Conservation (phyloP, 2,113 vertebrate genomes). For the Brachyistius frenatus region DNA sequence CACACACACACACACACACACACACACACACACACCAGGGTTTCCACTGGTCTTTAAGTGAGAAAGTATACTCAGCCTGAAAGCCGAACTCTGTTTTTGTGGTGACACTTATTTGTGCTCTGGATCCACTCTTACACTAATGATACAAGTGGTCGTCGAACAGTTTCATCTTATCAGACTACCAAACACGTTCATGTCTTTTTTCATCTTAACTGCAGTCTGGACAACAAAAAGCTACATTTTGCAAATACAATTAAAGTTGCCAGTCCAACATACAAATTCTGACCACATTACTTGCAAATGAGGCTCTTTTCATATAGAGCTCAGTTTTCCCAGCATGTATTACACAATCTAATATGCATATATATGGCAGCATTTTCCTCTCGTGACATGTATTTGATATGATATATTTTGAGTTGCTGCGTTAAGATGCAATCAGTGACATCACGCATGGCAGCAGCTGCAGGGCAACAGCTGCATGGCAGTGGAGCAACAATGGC, state of each 20-base stretch:
- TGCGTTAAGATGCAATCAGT: not conserved
- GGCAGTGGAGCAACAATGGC: not conserved
- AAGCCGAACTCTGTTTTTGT: slow-evolving; percentile 21
- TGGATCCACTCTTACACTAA: not conserved
- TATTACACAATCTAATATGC: not conserved
- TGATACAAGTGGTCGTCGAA: not conserved
- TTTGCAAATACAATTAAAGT: not conserved
- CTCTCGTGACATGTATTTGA: not conserved
- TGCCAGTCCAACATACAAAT: not conserved
- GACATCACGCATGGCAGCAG: not conserved
- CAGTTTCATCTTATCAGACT: not conserved
- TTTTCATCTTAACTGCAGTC: not conserved
- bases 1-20: no score
- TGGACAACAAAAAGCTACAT: not conserved
- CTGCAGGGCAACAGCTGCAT: not conserved
- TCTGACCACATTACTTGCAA: slow-evolving; percentile 2
- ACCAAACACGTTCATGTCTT: not conserved
- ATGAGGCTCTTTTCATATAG: not conserved
- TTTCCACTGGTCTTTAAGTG: slow-evolving; percentile 9
- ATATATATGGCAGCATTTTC: not conserved
- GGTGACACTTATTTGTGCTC: slow-evolving; percentile 15
- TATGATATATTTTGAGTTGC: not conserved
- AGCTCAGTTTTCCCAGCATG: not conserved
- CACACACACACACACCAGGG: not conserved
- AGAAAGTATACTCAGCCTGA: slow-evolving; percentile 25